Conservation (phyloP, 37 sponge, comb jelly and placozoan genomes). For the Theonella swinhoei region DNA sequence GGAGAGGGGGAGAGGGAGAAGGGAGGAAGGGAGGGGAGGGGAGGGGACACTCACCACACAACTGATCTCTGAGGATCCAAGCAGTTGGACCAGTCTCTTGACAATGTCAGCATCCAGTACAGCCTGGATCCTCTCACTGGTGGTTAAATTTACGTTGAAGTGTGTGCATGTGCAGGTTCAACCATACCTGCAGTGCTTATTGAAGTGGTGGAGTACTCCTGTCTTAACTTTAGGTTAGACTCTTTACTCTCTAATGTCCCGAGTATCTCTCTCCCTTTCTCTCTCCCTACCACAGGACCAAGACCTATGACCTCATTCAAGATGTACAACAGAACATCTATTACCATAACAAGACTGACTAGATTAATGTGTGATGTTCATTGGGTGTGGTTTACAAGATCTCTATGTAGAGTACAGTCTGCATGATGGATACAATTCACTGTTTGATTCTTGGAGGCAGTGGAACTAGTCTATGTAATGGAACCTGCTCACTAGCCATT, state of each 20-base stretch:
- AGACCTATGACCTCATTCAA: slow-evolving; percentile 75
- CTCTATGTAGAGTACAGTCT: no score
- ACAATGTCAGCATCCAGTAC: slow-evolving; percentile 61
- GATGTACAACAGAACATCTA: slow-evolving; percentile 81
- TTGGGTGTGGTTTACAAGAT: no score
- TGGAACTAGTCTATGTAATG: no score
- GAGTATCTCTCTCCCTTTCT: neutral
- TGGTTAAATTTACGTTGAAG: slow-evolving; percentile 90
- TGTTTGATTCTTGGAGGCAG: no score
- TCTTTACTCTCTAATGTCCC: neutral
- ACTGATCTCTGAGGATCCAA: slow-evolving; percentile 35
- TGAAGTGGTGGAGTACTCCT: slow-evolving; percentile 66
- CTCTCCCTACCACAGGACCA: slow-evolving; percentile 30
- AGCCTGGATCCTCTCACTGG: slow-evolving; percentile 83
- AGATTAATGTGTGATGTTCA: no score
- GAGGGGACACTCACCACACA: slow-evolving; percentile 40
- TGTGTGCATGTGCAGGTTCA: neutral
- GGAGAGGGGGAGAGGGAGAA: neutral
- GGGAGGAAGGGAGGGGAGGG: slow-evolving; percentile 3
- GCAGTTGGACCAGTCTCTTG: slow-evolving; percentile 54
- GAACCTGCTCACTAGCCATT: no score
- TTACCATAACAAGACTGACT: slow-evolving; percentile 59
- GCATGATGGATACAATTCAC: no score
- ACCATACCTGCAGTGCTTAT: no score
- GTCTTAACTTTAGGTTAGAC: slow-evolving; percentile 76